Evolutionary conservation across 2,113 vertebrate species (phyloP).

Genomic region (Petrocephalus zakoni): DNA sequence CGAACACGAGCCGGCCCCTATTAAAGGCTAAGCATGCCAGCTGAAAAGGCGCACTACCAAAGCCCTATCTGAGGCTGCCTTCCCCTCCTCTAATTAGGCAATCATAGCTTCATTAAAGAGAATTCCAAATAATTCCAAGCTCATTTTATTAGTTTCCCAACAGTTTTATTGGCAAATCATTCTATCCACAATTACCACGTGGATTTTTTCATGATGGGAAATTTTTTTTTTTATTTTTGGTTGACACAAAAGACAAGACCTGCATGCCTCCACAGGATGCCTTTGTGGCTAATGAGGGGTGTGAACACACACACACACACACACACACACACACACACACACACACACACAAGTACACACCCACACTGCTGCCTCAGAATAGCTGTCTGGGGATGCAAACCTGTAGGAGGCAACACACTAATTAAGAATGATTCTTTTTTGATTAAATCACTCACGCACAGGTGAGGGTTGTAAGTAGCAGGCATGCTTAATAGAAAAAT

Average conservation of each 20-base stretch:
- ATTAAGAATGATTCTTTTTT: not conserved
- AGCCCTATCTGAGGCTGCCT: constrained; percentile 21
- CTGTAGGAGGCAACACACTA: not conserved
- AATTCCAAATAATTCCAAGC: constrained; percentile 47
- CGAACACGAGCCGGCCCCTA: constrained; percentile 39
- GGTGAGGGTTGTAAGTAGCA: not conserved
- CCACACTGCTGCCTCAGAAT: not conserved
- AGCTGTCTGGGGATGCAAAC: not conserved
- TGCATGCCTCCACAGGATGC: not conserved
- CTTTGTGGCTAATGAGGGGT: not conserved
- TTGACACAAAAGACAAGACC: constrained; percentile 1
- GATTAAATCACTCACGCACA: not conserved
- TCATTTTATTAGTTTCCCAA: constrained; percentile 51
- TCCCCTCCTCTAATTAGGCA: constrained; percentile 45
- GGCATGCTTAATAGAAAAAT: constrained; percentile 7
- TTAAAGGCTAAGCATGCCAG: constrained; percentile 43
- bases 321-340: not conserved
- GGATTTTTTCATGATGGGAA: constrained; percentile 13
- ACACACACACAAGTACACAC: too few relatives aligned
- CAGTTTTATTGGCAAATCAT: constrained; percentile 47
- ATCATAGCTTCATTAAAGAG: constrained; percentile 53
- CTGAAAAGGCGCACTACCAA: constrained; percentile 25
- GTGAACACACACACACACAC: not conserved
- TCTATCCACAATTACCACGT: constrained; percentile 40
- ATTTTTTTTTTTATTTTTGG: constrained; percentile 9